Conservation (phyloP, 2,888 invertebrate genomes). For the Andrena bicolor region DNA sequence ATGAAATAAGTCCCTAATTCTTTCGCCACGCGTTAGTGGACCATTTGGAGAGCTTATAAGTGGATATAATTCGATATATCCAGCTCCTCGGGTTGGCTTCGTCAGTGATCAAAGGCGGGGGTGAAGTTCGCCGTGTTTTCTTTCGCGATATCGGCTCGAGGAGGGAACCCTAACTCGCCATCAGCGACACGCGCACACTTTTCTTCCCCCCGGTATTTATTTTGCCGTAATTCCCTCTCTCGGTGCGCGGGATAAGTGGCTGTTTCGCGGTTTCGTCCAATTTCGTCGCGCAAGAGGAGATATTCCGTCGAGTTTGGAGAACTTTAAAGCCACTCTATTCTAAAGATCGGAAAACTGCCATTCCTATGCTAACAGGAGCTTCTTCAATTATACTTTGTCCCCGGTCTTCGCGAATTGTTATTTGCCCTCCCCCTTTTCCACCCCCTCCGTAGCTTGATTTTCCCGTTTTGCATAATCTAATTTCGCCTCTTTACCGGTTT, state of each 20-base stretch:
- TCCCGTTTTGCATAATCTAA: constrained; percentile 67
- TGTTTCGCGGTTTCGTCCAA: constrained; percentile 61
- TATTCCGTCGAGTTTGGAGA: constrained; percentile 56
- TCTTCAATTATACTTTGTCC: constrained; percentile 68
- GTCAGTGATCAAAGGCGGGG: constrained; percentile 41
- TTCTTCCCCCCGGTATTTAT: constrained; percentile 65
- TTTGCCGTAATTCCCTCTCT: constrained; percentile 60
- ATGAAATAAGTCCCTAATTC: not conserved
- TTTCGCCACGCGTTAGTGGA: not conserved
- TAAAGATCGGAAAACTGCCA: constrained; percentile 67
- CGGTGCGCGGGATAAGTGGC: constrained; percentile 35
- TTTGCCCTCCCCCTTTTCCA: constrained; percentile 55
- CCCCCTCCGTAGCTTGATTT: constrained; percentile 53
- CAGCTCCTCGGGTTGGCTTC: constrained; percentile 9
- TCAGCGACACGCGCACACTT: constrained; percentile 54
- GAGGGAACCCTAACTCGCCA: constrained; percentile 46
- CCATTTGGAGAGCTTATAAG: too few relatives aligned
- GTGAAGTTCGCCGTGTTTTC: constrained; percentile 43
- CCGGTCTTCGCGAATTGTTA: constrained; percentile 62
- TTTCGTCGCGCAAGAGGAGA: constrained; percentile 49
- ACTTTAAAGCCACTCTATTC: constrained; percentile 67
- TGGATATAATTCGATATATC: constrained; percentile 22
- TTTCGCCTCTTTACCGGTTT: constrained; percentile 49
- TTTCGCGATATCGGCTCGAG: constrained; percentile 26
- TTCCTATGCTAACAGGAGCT: constrained; percentile 72